Base-by-base conservation (phyloP, 2,888 invertebrate species). In the Pristionchus mayeri region DNA sequence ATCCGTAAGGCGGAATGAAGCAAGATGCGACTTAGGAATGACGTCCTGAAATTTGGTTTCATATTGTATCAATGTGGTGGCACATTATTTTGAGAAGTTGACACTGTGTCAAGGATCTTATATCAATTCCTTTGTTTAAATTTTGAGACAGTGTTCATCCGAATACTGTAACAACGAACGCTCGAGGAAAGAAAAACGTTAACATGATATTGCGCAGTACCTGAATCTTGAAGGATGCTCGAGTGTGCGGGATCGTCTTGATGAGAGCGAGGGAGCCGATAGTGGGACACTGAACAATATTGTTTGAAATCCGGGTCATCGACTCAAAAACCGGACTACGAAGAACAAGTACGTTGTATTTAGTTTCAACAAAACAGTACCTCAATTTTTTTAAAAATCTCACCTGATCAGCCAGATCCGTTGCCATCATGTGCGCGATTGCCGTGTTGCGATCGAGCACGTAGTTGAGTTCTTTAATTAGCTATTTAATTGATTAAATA, bases 161-260 rank as follows among this genome's bases (percentile, higher is more conserved):
- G 44, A 44, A 44, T 44, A 44, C 13, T 44, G 44, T n/a, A n/a
- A n/a, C 44, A 44, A 13, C 6, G 44, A 44, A 44, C 6, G 13
- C 44, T 9, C 13, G 44, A 44, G 44, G 44, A 9, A n/a, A n/a
- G 44, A 13, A 44, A 44, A 44, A 44, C 44, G 2, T 1, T 24
- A 3, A 16, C 57, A 48, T 21, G 27, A 44, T 44, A 9, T 44
- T 9, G 13, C 6, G 44, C 44, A 44, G 44, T 44, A 89, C 91
- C 87, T 91, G 91, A 86, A 92, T 92, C 87, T 92, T 92, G 89
- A 92, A 92, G 9, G 92, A 92, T 7, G 92, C 92, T 57, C 92
- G 85, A 11, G 92, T 92, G 78, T 92, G 92, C 54, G 92, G 92
- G 63, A 92, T 87, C 13, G 88, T 87, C 50, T 89, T 88, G 54